Evolutionary conservation across 2,797 vertebrate species (phyloP).

Genomic region (Meda fulgida): DNA sequence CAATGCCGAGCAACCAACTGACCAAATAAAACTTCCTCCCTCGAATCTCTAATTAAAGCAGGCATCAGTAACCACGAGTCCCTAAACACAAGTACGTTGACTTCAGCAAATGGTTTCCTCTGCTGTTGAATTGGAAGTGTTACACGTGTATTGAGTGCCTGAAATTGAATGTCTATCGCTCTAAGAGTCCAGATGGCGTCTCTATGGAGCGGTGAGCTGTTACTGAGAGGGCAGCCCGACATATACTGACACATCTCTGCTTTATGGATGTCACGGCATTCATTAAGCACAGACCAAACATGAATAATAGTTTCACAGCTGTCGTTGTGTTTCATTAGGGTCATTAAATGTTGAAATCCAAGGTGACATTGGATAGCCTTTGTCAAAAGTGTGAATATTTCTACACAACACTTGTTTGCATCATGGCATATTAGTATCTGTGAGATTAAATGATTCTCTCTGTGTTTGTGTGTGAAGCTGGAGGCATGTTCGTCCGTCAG

Average conservation of each 20-base stretch:
- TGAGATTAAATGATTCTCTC: background rate
- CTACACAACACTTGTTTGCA: background rate
- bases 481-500: slow-evolving; percentile 86
- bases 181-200: slow-evolving; percentile 16
- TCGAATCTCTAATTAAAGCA: background rate
- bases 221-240: background rate
- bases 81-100: background rate
- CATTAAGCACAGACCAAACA: background rate
- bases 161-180: slow-evolving; percentile 11
- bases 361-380: background rate
- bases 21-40: background rate
- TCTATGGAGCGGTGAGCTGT: background rate
- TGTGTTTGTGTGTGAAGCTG: slow-evolving; percentile 66
- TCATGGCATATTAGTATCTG: background rate
- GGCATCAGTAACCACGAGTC: background rate
- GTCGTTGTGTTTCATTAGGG: background rate
- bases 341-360: slow-evolving; percentile 1
- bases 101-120: background rate
- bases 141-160: slow-evolving; percentile 8
- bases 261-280: slow-evolving; percentile 4
- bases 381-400: background rate
- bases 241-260: background rate
- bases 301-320: background rate
- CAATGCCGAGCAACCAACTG: background rate
- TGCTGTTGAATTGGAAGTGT: background rate